Conservation (phyloP, 2,888 invertebrate species). For the Hypomecis atomaria region DNA sequence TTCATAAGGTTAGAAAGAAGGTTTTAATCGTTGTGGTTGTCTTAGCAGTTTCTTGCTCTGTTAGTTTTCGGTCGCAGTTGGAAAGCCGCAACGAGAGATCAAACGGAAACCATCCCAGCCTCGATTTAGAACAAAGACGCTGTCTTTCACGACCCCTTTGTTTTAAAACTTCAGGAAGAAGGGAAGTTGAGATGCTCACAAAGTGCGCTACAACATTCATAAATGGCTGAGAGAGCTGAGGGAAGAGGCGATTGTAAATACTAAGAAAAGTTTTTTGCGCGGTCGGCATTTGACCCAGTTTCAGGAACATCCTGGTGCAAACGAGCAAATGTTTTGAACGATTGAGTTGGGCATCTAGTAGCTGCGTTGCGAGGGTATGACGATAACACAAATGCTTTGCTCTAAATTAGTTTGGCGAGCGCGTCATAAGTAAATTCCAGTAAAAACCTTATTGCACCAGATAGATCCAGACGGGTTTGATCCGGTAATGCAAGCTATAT, state of each 20-base stretch:
- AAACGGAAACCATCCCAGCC: conserved; percentile 40
- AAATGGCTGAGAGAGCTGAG: conserved; percentile 13
- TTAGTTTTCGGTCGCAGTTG: conserved; percentile 42
- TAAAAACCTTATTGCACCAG: conserved; percentile 22
- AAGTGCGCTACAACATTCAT: conserved; percentile 29
- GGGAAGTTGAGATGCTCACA: conserved; percentile 30
- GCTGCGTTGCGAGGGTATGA: conserved; percentile 12
- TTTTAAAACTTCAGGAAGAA: conserved; percentile 32
- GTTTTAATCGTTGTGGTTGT: conserved; percentile 45
- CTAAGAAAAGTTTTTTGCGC: conserved; percentile 8
- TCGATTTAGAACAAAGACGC: conserved; percentile 38
- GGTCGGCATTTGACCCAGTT: conserved; percentile 16
- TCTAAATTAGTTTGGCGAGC: conserved; percentile 14
- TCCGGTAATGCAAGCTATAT: conserved; percentile 22
- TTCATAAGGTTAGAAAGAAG: conserved; percentile 42
- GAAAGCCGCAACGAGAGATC: conserved; percentile 41
- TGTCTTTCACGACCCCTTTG: conserved; percentile 42
- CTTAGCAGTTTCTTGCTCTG: conserved; percentile 46
- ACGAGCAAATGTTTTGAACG: conserved; percentile 23
- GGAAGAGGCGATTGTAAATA: conserved; percentile 10
- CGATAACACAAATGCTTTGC: conserved; percentile 12
- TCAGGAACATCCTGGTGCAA: neutral
- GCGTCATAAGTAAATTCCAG: conserved; percentile 14
- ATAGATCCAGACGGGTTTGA: conserved; percentile 14
- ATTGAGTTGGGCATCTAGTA: conserved; percentile 22